A percentile compares a stretch with the other conserved stretches of the same genome.
phyloP scores from a whole-genome alignment of 2,113 vertebrate species.

The Limanda limanda region DNA sequence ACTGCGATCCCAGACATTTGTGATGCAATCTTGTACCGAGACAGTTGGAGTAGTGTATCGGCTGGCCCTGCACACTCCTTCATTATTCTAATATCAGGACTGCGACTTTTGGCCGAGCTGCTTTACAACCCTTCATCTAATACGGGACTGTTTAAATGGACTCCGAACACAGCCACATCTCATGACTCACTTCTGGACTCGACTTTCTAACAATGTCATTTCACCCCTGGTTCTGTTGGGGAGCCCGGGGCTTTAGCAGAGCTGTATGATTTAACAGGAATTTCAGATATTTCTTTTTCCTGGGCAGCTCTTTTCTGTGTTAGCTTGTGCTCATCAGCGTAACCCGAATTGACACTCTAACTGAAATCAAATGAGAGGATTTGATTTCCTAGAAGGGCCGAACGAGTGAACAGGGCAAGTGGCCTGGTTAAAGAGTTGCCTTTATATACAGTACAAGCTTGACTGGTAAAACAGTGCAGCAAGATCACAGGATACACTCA shows the following conservation, averaged over 20 bases:
- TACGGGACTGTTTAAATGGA: slow-evolving; percentile 47
- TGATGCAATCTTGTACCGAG: slow-evolving; percentile 54
- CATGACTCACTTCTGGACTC: slow-evolving; percentile 64
- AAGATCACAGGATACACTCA: slow-evolving; percentile 15
- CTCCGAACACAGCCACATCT: slow-evolving; percentile 53
- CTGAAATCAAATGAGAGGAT: slow-evolving; percentile 43
- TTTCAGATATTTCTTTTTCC: slow-evolving; percentile 56
- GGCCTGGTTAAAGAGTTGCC: slow-evolving; percentile 7
- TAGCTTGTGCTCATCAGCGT: slow-evolving; percentile 33
- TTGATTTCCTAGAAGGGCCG: slow-evolving; percentile 35
- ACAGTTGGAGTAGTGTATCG: slow-evolving; percentile 38
- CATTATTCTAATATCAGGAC: slow-evolving; percentile 60
- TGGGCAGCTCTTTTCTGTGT: slow-evolving; percentile 32
- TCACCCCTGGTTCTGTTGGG: slow-evolving; percentile 41
- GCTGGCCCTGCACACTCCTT: slow-evolving; percentile 31
- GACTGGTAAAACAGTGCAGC: slow-evolving; percentile 35
- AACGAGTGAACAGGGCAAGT: slow-evolving; percentile 11
- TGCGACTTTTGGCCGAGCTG: slow-evolving; percentile 49
- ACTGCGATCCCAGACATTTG: slow-evolving; percentile 10
- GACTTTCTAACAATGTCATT: slow-evolving; percentile 72
- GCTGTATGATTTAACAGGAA: slow-evolving; percentile 47
- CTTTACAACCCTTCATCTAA: slow-evolving; percentile 38
- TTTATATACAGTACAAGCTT: slow-evolving; percentile 26
- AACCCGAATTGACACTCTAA: slow-evolving; percentile 40
- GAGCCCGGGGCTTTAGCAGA: slow-evolving; percentile 33